These are phyloP conservation scores for Puma concolor DNA, from an alignment of 2,113 vertebrate species.

Conservation along the genomic window DNA sequence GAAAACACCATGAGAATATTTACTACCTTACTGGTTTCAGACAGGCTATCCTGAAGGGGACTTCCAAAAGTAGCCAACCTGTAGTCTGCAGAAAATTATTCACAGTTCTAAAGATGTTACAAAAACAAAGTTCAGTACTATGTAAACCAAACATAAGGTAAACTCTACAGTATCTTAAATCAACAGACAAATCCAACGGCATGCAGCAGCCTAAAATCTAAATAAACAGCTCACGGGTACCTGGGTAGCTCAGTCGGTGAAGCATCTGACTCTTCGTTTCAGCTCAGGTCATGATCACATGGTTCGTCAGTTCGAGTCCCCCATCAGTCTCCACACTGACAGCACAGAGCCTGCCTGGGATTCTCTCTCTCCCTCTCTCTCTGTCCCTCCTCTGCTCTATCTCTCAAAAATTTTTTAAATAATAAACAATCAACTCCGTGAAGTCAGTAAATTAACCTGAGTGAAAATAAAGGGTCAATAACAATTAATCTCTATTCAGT, in stretches of 20 bases:
- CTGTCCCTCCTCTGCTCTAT: too few relatives aligned
- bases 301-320: too few relatives aligned
- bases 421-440: background rate
- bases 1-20: background rate
- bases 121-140: background rate
- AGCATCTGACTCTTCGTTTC: too few relatives aligned
- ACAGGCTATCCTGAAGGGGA: background rate
- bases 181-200: constrained; percentile 35
- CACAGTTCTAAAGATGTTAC: background rate
- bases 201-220: constrained; percentile 41
- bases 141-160: background rate
- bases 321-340: too few relatives aligned
- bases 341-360: too few relatives aligned
- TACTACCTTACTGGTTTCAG: background rate
- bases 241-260: too few relatives aligned
- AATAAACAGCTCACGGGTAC: background rate
- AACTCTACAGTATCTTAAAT: constrained; percentile 5
- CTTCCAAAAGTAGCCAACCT: background rate
- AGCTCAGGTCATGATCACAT: too few relatives aligned
- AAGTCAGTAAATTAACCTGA: constrained; percentile 75
- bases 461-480: constrained; percentile 70
- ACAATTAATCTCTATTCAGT: constrained; percentile 70
- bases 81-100: background rate
- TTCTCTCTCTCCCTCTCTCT: too few relatives aligned
- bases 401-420: too few relatives aligned